Conservation (phyloP, 2,113 vertebrate species). For the Epinephelus moara region DNA sequence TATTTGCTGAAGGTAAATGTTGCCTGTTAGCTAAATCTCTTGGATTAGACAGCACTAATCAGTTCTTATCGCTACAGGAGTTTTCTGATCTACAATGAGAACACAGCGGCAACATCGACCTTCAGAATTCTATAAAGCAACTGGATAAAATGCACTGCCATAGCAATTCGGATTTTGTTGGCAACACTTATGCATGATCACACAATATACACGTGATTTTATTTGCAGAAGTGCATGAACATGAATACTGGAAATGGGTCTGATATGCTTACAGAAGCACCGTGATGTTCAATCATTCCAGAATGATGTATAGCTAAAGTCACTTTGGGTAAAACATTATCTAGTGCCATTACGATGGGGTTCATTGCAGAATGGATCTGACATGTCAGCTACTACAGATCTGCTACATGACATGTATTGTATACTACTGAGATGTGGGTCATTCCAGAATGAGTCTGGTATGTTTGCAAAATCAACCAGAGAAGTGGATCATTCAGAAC, state of each 20-base stretch:
- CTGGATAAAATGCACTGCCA: conserved; percentile 6
- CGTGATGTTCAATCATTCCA: conserved; percentile 68
- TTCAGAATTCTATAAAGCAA: conserved; percentile 16
- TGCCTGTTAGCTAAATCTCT: conserved; percentile 21
- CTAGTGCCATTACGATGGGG: conserved; percentile 52
- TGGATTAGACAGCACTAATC: background rate
- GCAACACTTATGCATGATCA: conserved; percentile 50
- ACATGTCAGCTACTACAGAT: conserved; percentile 68
- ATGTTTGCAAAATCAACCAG: conserved; percentile 74
- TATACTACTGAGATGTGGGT: conserved; percentile 65
- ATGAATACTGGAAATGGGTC: conserved; percentile 82
- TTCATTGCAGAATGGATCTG: conserved; percentile 75
- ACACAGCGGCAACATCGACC: conserved; percentile 12
- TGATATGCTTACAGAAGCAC: conserved; percentile 75
- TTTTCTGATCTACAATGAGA: conserved; percentile 3
- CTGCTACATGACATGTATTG: conserved; percentile 71
- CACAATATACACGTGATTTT: conserved; percentile 63
- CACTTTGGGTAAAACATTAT: conserved; percentile 52
- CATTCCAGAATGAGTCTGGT: conserved; percentile 79
- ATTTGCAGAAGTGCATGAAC: conserved; percentile 74
- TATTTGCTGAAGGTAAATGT: conserved; percentile 26
- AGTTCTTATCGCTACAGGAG: background rate
- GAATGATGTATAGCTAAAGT: conserved; percentile 59
- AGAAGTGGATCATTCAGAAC: conserved; percentile 78
- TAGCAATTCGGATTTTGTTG: conserved; percentile 31